Percentiles rank a stretch among this genome's conserved stretches.
Evolutionary conservation across 2,797 vertebrate species (phyloP).

Genomic region (Lepus oiostolus): DNA sequence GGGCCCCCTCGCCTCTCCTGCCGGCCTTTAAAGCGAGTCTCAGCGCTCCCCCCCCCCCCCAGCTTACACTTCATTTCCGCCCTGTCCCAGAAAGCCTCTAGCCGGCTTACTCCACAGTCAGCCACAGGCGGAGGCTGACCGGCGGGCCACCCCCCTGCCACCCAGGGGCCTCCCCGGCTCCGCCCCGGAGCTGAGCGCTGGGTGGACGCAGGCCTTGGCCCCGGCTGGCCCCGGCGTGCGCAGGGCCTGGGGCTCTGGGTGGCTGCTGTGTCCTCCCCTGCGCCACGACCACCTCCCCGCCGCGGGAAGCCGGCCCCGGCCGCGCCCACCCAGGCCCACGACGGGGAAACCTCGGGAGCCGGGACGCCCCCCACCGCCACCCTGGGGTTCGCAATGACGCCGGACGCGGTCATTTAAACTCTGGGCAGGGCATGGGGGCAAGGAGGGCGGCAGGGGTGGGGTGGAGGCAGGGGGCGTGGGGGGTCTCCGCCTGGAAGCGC

Average conservation of each 20-base stretch:
- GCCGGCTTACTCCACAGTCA: slow-evolving; percentile 63
- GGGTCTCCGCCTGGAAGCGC: not conserved
- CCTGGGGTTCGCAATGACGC: no score
- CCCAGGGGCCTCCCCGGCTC: not conserved
- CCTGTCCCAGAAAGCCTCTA: slow-evolving; percentile 71
- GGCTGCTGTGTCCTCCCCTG: slow-evolving; percentile 29
- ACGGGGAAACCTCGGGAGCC: no score
- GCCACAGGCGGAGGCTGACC: slow-evolving; percentile 32
- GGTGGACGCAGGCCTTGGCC: not conserved
- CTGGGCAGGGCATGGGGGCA: no score
- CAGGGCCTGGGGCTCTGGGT: not conserved
- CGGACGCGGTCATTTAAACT: no score
- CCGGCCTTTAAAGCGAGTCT: slow-evolving; percentile 71
- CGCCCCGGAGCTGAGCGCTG: no score
- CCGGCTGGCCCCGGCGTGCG: no score
- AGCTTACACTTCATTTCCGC: slow-evolving; percentile 78
- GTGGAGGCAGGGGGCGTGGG: not conserved
- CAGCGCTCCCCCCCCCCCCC: slow-evolving; percentile 26
- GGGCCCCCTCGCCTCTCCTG: slow-evolving; percentile 68
- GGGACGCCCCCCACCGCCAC: no score
- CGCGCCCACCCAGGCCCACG: no score
- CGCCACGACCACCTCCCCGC: not conserved
- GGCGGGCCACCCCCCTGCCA: not conserved
- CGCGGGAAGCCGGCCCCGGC: no score
- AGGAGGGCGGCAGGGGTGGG: not conserved